Conservation (phyloP, 2,888 invertebrate genomes). For the Chaetogeoica ovagalla region DNA sequence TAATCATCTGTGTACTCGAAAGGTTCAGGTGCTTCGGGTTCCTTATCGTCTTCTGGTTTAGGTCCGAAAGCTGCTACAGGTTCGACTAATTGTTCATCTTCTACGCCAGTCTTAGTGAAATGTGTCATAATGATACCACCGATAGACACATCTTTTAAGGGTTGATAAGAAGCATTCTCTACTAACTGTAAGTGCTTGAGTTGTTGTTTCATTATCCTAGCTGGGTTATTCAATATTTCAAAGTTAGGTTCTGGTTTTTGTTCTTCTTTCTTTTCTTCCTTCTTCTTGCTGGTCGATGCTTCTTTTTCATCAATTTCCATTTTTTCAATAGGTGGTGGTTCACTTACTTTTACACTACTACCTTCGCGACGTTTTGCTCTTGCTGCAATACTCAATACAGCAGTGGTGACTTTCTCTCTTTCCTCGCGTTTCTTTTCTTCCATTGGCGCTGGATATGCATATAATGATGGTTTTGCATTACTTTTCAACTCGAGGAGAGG, state of each 20-base stretch:
- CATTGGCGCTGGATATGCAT: conserved; percentile 93
- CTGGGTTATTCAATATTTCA: conserved; percentile 92
- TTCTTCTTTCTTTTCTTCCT: conserved; percentile 62
- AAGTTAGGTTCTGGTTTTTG: conserved; percentile 91
- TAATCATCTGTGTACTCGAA: conserved; percentile 84
- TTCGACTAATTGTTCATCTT: conserved; percentile 88
- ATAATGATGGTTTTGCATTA: conserved; percentile 90
- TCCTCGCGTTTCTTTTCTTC: conserved; percentile 99
- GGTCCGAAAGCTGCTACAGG: conserved; percentile 90
- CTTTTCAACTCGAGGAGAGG: conserved; percentile 90
- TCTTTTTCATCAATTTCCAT: conserved; percentile 62
- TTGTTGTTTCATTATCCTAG: conserved; percentile 88
- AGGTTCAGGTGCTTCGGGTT: conserved; percentile 96
- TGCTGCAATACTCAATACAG: conserved; percentile 94
- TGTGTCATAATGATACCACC: conserved; percentile 96
- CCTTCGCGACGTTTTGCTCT: conserved; percentile 71
- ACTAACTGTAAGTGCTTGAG: conserved; percentile 71
- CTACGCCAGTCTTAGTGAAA: conserved; percentile 76
- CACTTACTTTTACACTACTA: conserved; percentile 64
- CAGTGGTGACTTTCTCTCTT: conserved; percentile 96
- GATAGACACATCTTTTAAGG: conserved; percentile 88
- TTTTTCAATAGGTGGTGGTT: conserved; percentile 60
- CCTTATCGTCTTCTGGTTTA: conserved; percentile 90
- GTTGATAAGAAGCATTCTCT: conserved; percentile 78
- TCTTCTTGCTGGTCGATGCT: conserved; percentile 61